Evolutionary conservation across 2,888 invertebrate species (phyloP).

Genomic region (Epistrophe eligans): DNA sequence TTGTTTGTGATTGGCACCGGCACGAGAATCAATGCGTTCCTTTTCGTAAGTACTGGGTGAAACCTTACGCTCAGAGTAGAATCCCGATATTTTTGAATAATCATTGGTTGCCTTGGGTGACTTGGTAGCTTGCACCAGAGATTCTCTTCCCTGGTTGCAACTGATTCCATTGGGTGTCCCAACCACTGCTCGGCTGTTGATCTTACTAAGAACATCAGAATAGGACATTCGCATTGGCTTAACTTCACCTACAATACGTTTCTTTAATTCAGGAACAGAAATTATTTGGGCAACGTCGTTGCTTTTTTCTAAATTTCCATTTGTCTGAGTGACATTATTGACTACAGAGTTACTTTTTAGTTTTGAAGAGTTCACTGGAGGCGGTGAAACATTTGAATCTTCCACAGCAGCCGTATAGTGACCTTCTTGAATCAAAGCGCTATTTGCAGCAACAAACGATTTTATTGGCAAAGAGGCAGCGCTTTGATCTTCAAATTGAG

Average conservation of each 20-base stretch:
- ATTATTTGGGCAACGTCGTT: conserved; percentile 42
- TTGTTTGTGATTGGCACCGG: conserved; percentile 29
- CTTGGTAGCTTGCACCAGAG: conserved; percentile 28
- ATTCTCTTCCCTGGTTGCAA: conserved; percentile 7
- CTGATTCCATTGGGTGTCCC: conserved; percentile 78
- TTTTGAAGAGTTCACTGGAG: conserved; percentile 26
- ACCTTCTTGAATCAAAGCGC: conserved; percentile 60
- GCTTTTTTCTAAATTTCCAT: conserved; percentile 75
- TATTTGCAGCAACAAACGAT: conserved; percentile 67
- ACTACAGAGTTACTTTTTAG: not conserved
- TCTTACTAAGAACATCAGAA: conserved; percentile 92
- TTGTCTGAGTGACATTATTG: conserved; percentile 69
- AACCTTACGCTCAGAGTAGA: conserved; percentile 48
- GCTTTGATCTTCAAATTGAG: conserved; percentile 79
- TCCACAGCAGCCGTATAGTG: conserved; percentile 44
- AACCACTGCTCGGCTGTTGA: conserved; percentile 84
- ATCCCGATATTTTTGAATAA: conserved; percentile 30
- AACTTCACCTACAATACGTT: conserved; percentile 92
- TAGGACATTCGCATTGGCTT: conserved; percentile 94
- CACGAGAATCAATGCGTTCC: conserved; percentile 31
- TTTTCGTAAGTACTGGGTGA: conserved; percentile 51
- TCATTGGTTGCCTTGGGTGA: conserved; percentile 37
- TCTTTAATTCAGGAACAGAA: conserved; percentile 80
- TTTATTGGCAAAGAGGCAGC: conserved; percentile 36
- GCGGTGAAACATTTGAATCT: conserved; percentile 22